Evolutionary conservation across 2,888 invertebrate genomes (phyloP).

Genomic region (Hirtodrosophila trivittata): DNA sequence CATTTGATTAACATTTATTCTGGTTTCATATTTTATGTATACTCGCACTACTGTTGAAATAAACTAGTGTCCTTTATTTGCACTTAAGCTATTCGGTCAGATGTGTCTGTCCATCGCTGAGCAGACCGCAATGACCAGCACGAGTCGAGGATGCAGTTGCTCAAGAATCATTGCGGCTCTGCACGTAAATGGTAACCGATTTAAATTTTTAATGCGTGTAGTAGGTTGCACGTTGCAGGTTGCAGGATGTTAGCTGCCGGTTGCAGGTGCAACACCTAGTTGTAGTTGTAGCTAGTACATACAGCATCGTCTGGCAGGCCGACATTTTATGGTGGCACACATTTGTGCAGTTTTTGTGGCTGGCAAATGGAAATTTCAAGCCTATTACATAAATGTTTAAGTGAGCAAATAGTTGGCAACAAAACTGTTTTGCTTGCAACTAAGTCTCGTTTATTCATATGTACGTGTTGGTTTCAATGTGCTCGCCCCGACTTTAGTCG

Average conservation of each 20-base stretch:
- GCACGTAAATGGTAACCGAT: slow-evolving; percentile 54
- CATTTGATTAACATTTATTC: neutral
- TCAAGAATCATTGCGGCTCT: slow-evolving; percentile 59
- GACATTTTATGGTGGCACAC: slow-evolving; percentile 41
- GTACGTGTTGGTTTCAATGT: slow-evolving; percentile 7
- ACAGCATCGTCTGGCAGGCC: slow-evolving; percentile 4
- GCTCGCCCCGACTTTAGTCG: slow-evolving; percentile 10
- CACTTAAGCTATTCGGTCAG: slow-evolving; percentile 10
- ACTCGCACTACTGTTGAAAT: neutral
- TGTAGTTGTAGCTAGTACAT: slow-evolving; percentile 4
- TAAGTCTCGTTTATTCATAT: slow-evolving; percentile 2
- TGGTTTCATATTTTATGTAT: neutral
- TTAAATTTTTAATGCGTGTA: slow-evolving; percentile 65
- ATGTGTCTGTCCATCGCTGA: slow-evolving; percentile 25
- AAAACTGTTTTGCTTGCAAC: slow-evolving; percentile 48
- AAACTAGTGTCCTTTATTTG: neutral
- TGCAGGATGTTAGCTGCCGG: slow-evolving; percentile 9
- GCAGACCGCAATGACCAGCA: slow-evolving; percentile 15
- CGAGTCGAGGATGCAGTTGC: slow-evolving; percentile 34
- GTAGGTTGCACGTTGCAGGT: slow-evolving; percentile 24
- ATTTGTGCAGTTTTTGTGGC: slow-evolving; percentile 60
- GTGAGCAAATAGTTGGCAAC: slow-evolving; percentile 64
- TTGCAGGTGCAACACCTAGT: slow-evolving; percentile 6
- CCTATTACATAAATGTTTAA: slow-evolving; percentile 78
- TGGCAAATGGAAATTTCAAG: slow-evolving; percentile 70